phyloP scores from a whole-genome alignment of 2,113 vertebrate genomes.

The Mystacornis crossleyi region DNA sequence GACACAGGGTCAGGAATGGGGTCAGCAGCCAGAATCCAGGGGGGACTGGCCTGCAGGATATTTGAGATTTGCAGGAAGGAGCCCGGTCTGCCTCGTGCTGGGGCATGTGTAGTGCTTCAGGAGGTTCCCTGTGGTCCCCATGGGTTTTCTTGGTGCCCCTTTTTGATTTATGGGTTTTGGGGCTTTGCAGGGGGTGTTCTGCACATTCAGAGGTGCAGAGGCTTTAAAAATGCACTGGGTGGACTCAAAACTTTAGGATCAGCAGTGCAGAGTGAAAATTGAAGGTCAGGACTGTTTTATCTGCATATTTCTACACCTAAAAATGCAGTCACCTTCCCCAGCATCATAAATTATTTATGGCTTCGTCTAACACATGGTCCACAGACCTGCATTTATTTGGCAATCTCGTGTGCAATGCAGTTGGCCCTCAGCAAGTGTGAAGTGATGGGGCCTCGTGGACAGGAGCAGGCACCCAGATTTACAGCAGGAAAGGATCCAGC shows the following conservation, averaged over 20 bases:
- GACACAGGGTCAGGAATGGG: fast-evolving
- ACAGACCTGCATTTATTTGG: not conserved
- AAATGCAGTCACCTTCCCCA: not conserved
- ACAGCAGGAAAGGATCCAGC: not conserved
- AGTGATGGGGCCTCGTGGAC: not conserved
- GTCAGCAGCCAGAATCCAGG: not conserved
- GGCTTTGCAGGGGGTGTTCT: not conserved
- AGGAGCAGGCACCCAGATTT: not conserved
- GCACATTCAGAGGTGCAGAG: not conserved
- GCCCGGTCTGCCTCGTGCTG: not conserved
- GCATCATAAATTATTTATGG: not conserved
- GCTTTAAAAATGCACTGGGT: not conserved
- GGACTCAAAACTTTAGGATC: not conserved
- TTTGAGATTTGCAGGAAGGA: not conserved
- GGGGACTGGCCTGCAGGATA: not conserved
- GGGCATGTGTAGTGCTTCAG: not conserved
- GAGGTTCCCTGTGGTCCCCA: fast-evolving
- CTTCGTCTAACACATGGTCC: not conserved
- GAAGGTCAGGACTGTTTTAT: not conserved
- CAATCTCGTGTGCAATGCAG: not conserved
- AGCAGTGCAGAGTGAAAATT: not conserved
- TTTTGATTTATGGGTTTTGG: not conserved
- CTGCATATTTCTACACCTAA: conserved; percentile 3
- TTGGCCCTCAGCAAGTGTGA: not conserved
- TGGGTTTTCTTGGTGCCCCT: not conserved